Evolutionary conservation across 2,797 vertebrate genomes (phyloP), one percentile per base, ranked within the genome.

Genomic region (Setipinna tenuifilis): DNA sequence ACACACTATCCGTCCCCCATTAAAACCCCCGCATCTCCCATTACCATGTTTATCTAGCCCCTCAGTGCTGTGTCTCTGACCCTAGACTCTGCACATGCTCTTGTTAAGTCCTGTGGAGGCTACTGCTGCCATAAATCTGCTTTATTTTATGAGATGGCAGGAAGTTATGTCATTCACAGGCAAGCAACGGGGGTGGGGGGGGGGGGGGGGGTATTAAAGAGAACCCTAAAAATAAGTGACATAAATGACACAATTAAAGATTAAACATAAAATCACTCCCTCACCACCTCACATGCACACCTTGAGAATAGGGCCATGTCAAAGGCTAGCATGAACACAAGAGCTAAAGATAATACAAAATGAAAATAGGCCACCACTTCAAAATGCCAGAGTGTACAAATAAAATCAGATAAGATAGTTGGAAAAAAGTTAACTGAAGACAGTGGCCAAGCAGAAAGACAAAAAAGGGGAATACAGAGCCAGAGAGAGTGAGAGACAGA

Each of bases 301-400:
- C 6, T 7, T 9, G 28, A 17, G 5, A 41, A 19, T 28, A 75
- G 31, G 68, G 31, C 28, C 31, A 41, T 75, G 68, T 19, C 68
- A 41, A 41, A 31, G 35, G 31, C 31, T 1, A 75, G 68, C 68
- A 9, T 9, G 17, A 75, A 75, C 68, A 82, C 48, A 46, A 41
- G 21, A 44, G 25, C 58, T 11, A 23, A 23, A 68, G 41, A 78
- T 23, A 31, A 21, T 48, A 46, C 28, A 84, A 16, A 82, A 41
- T 17, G 68, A 83, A 62, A 35, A 81, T 68, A 17, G 82, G 58
- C 54, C 28, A 85, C 89, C 57, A 59, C 54, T 16, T 86, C 44
- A 62, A 57, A 31, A 44, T 83, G 68, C 86, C 48, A 44, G 48
- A 88, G 88, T 88, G 83, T 31, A 84, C 28, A 35, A 14, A 86